phyloP scores from a whole-genome alignment of 2,113 vertebrate species.

The Poecilia latipinna region DNA sequence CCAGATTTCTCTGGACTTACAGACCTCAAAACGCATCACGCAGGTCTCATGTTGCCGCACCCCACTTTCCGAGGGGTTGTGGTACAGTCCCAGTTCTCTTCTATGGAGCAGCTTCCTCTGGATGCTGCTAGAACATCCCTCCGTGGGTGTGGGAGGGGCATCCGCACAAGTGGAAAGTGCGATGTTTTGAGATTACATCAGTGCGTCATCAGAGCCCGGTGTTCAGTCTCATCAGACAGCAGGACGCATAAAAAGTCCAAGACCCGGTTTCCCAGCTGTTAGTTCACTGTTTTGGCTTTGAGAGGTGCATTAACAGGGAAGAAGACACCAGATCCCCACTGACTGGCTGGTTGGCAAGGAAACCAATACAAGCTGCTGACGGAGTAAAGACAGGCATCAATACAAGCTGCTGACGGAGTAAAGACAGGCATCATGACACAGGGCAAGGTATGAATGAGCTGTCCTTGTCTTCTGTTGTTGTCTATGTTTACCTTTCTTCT shows the following conservation, averaged over 20 bases:
- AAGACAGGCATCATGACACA: conserved; percentile 85
- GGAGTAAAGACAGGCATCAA: not conserved
- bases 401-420: conserved; percentile 10
- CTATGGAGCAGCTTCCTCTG: conserved; percentile 53
- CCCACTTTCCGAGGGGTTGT: conserved; percentile 35
- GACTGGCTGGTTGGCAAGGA: conserved; percentile 7
- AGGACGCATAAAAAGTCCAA: conserved; percentile 12
- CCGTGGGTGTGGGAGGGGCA: conserved; percentile 58
- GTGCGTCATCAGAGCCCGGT: conserved; percentile 40
- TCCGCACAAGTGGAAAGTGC: conserved; percentile 39
- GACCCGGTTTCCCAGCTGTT: conserved; percentile 2
- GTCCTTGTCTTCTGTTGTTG: not conserved
- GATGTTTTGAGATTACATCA: conserved; percentile 59
- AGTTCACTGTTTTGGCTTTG: not conserved
- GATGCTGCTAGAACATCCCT: conserved; percentile 78
- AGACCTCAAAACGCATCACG: conserved; percentile 19
- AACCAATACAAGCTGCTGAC: conserved; percentile 14
- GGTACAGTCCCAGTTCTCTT: conserved; percentile 66
- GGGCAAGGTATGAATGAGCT: conserved; percentile 85
- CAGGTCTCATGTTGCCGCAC: not conserved
- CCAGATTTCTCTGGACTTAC: conserved; percentile 54
- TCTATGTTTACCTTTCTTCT: too few species aligned
- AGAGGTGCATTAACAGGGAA: not conserved
- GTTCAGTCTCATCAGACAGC: conserved; percentile 34
- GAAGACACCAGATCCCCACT: conserved; percentile 11